Conservation (phyloP, 2,113 vertebrate species). For the Hemiscyllium ocellatum region DNA sequence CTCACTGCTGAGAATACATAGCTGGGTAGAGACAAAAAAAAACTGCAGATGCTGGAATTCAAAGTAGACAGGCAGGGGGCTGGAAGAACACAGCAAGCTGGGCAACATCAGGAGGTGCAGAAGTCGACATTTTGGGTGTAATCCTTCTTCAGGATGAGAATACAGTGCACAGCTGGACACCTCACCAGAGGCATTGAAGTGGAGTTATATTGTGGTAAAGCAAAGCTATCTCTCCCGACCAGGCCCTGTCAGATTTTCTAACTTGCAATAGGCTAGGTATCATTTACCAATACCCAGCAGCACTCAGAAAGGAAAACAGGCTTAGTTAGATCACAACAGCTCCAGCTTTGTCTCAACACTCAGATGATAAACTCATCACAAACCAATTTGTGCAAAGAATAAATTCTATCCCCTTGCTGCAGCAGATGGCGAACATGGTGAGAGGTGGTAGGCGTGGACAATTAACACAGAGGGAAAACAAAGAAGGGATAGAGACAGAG, state of each 20-base stretch:
- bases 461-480: background rate
- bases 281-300: background rate
- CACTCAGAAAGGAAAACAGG: background rate
- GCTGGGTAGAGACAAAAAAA: no score
- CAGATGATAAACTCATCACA: background rate
- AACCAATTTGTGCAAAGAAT: background rate
- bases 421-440: background rate
- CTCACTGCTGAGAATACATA: background rate
- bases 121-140: no score
- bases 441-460: background rate
- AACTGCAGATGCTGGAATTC: no score
- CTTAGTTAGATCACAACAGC: background rate
- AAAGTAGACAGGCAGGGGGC: no score
- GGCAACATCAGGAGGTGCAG: no score
- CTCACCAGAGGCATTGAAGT: background rate
- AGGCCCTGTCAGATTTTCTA: background rate
- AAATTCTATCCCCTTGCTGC: background rate
- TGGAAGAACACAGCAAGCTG: no score
- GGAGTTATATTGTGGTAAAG: background rate
- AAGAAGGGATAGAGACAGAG: background rate
- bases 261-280: background rate
- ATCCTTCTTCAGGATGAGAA: no score
- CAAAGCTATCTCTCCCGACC: background rate
- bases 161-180: no score
- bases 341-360: background rate